Evolutionary conservation across 2,888 invertebrate genomes (phyloP).

Genomic region (Iselma pallidipennis): DNA sequence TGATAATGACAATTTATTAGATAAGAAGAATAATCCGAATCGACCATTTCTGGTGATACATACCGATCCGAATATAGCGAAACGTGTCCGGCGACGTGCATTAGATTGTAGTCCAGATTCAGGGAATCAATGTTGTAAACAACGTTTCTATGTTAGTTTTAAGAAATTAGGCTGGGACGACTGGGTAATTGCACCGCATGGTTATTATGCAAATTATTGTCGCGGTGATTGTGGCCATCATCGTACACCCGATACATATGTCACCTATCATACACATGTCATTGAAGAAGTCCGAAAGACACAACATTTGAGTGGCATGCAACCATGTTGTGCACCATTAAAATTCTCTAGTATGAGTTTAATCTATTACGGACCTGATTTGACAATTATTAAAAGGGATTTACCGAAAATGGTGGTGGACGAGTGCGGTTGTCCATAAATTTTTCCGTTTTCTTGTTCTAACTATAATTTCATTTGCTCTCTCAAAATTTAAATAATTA

Average conservation of each 20-base stretch:
- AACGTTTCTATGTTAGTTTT: slow-evolving; percentile 90
- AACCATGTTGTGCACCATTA: slow-evolving; percentile 90
- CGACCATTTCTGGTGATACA: slow-evolving; percentile 84
- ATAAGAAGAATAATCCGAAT: slow-evolving; percentile 61
- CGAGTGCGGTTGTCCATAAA: slow-evolving; percentile 91
- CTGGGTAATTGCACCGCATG: slow-evolving; percentile 73
- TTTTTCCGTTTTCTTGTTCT: too few species aligned
- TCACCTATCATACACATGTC: slow-evolving; percentile 88
- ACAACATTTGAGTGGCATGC: slow-evolving; percentile 74
- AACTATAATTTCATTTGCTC: too few species aligned
- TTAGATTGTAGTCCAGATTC: slow-evolving; percentile 78
- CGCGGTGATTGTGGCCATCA: slow-evolving; percentile 84
- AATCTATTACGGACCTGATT: slow-evolving; percentile 89
- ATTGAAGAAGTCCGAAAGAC: slow-evolving; percentile 86
- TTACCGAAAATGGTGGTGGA: slow-evolving; percentile 95
- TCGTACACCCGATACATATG: slow-evolving; percentile 80
- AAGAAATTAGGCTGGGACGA: slow-evolving; percentile 92
- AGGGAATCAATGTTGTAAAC: slow-evolving; percentile 81
- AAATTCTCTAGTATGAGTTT: slow-evolving; percentile 92
- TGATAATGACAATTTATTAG: slow-evolving; percentile 35
- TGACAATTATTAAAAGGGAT: slow-evolving; percentile 90
- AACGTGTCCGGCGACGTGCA: slow-evolving; percentile 77
- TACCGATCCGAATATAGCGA: slow-evolving; percentile 71
- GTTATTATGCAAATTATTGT: slow-evolving; percentile 91
- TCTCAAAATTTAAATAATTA: background rate